Base-by-base conservation (phyloP, 2,888 invertebrate species). In the Orthosia incerta region DNA sequence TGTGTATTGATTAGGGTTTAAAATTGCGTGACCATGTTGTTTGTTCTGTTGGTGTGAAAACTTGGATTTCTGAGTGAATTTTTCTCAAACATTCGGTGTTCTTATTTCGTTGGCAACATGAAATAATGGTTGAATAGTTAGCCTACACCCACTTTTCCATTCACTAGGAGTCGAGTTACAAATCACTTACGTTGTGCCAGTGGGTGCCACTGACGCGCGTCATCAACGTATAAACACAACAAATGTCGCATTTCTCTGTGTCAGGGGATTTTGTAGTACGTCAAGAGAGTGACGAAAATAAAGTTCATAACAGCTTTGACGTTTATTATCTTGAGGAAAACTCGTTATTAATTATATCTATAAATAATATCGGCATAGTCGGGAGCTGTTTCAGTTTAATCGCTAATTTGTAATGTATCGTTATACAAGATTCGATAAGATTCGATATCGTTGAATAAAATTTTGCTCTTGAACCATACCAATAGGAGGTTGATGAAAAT, bases 101-200 rank as follows among this genome's bases (percentile, higher is more conserved):
- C 15, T 23, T 48, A 16, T 77, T 69, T 61, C 12, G 26, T 53
- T 64, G 26, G 46, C 56, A 57, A 67, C 31, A n/a, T 64, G 15
- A 23, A 53, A 80, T 68, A 53, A 50, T 69, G 59, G 20, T 23
- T 46, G 56, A 51, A 66, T 64, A 60, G 59, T 69, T 59, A 60
- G 26, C 16, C 20, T 63, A 80, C 73, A 64, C 59, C 59, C 66
- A 63, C 64, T 57, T 59, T 80, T 75, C 62, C 69, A 74, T 64
- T 75, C 31, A 7, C 59, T 48, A 68, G 70, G 83, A 53, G 50
- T 87, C 78, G 39, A 69, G 70, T 86, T 86, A 87, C 84, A 78
- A 83, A 80, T 67, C 69, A 79, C 86, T 81, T 83, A 76, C 57
- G 79, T 60, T 79, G 66, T 63, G 63, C 57, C 62, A 69, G 62